phyloP scores from a whole-genome alignment of 23 tunicate species.

The Trididemnum clinides region DNA sequence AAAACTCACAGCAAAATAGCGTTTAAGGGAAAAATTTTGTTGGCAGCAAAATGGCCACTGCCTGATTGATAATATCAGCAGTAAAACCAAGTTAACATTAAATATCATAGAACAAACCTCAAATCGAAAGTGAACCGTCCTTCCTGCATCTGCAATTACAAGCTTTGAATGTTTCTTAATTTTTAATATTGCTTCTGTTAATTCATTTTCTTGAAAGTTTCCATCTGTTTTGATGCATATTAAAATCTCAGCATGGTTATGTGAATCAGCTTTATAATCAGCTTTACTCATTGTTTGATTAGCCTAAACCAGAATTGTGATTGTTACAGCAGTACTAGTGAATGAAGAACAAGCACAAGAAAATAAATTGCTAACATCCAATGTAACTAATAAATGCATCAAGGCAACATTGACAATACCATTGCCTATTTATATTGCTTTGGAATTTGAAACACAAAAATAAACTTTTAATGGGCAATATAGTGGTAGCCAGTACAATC shows the following conservation, averaged over 20 bases:
- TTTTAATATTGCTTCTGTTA: constrained; percentile 34
- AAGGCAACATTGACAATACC: too few species aligned
- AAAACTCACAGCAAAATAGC: too few species aligned
- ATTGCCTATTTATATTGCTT: too few species aligned
- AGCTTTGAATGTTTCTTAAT: constrained; percentile 39
- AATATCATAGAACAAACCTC: constrained; percentile 50
- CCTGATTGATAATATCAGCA: too few species aligned
- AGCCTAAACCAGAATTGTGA: background rate
- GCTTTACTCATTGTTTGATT: constrained; percentile 45
- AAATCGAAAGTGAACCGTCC: constrained; percentile 62
- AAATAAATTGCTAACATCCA: background rate
- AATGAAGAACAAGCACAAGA: background rate
- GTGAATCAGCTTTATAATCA: constrained; percentile 38
- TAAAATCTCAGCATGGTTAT: constrained; percentile 71
- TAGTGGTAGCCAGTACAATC: too few species aligned
- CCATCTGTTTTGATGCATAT: constrained; percentile 59
- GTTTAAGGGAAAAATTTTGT: too few species aligned
- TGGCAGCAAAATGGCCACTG: too few species aligned
- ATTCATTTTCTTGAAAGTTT: constrained; percentile 34
- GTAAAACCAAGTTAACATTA: too few species aligned
- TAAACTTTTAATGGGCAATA: too few species aligned
- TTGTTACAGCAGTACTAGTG: background rate
- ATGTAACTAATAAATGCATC: too few species aligned
- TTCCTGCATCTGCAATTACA: constrained; percentile 75
- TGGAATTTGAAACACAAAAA: too few species aligned